phyloP scores from a whole-genome alignment of 2,797 vertebrate species.

The Platalea minor region DNA sequence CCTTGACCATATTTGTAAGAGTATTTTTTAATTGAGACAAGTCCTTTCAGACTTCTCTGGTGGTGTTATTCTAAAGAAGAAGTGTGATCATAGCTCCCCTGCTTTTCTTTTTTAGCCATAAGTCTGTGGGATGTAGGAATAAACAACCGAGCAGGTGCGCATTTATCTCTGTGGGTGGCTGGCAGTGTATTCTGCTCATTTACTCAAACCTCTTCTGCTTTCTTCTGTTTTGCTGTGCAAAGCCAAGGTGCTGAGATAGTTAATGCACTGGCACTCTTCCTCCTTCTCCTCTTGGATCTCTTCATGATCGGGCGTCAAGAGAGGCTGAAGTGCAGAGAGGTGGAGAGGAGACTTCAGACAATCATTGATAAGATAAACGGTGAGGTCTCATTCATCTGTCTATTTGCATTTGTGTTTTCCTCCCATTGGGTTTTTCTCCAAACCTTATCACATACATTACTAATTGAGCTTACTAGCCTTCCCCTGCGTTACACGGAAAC shows the following conservation, averaged over 20 bases:
- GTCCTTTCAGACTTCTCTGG: background rate
- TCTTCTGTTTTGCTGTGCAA: constrained; percentile 34
- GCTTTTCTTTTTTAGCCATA: background rate
- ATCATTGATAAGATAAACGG: constrained; percentile 89
- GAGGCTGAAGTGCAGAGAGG: constrained; percentile 87
- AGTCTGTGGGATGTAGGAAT: background rate
- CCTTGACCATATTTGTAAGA: background rate
- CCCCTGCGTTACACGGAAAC: background rate
- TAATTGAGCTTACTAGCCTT: background rate
- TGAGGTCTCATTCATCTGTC: constrained; percentile 65
- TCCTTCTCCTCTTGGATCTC: constrained; percentile 89
- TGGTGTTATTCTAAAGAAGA: background rate
- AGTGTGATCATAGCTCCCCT: background rate
- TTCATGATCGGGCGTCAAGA: constrained; percentile 89
- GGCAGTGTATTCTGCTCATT: background rate
- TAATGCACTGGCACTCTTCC: constrained; percentile 86
- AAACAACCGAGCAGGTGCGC: background rate
- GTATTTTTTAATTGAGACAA: background rate
- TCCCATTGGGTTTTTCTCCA: background rate
- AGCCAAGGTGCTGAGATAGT: constrained; percentile 92
- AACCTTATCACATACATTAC: background rate
- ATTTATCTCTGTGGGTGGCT: background rate
- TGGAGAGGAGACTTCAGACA: constrained; percentile 85
- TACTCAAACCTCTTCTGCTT: background rate
- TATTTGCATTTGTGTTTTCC: background rate